phyloP scores from a whole-genome alignment of 2,888 invertebrate species.

The Seladonia tumulorum region DNA sequence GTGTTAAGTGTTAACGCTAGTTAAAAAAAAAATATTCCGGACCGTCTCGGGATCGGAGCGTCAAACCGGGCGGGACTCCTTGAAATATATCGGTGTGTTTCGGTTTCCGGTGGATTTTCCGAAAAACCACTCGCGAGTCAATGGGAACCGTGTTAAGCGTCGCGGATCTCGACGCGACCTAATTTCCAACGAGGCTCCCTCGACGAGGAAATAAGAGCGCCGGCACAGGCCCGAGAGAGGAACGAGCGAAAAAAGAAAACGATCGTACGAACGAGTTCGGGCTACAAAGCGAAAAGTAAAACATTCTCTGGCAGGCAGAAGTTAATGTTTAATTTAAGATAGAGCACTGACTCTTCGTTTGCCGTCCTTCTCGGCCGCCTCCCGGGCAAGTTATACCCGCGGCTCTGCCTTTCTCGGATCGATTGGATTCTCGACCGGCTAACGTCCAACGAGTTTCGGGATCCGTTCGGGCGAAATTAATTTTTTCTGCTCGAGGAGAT shows the following conservation, averaged over 20 bases:
- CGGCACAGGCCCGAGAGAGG: not conserved
- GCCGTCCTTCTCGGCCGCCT: constrained; percentile 58
- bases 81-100: not conserved
- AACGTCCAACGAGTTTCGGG: constrained; percentile 20
- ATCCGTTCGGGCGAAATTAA: constrained; percentile 18
- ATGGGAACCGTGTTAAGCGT: constrained; percentile 57
- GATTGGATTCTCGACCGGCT: constrained; percentile 24
- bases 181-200: constrained; percentile 49
- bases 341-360: constrained; percentile 66
- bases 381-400: constrained; percentile 40
- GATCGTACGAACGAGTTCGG: constrained; percentile 32
- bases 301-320: constrained; percentile 74
- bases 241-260: constrained; percentile 23
- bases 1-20: too few relatives aligned
- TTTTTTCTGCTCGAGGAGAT: constrained; percentile 11
- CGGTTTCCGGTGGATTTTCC: constrained; percentile 11
- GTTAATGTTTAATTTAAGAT: constrained; percentile 82
- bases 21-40: not conserved
- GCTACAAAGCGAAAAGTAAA: constrained; percentile 78
- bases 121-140: constrained; percentile 9
- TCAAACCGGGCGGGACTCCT: not conserved
- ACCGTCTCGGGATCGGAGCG: not conserved
- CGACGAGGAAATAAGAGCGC: constrained; percentile 63
- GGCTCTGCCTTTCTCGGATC: constrained; percentile 48
- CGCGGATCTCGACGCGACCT: constrained; percentile 47